Percentiles rank a stretch among this genome's conserved stretches.
phyloP scores from a whole-genome alignment of 2,113 vertebrate genomes.

The Brachypodius melanocephalos region DNA sequence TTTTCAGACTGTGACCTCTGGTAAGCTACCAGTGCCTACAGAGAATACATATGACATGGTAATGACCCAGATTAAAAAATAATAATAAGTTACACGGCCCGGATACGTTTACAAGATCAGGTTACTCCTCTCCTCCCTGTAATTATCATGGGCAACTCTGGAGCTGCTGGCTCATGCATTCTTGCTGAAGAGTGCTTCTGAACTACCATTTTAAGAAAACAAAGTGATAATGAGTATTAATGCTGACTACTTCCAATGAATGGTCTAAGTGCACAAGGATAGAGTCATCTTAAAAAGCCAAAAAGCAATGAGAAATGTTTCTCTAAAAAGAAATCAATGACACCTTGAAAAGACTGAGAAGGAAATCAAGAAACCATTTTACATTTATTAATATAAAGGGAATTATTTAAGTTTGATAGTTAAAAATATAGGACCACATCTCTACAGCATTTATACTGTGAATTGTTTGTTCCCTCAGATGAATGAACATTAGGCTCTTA shows the following conservation, averaged over 20 bases:
- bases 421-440: not conserved
- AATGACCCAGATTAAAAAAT: slow-evolving; percentile 67
- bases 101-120: slow-evolving; percentile 47
- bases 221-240: not conserved
- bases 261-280: not conserved
- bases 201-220: slow-evolving; percentile 17
- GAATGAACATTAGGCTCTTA: not conserved
- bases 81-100: slow-evolving; percentile 26
- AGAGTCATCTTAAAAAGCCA: not conserved
- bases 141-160: slow-evolving; percentile 20
- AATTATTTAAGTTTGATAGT: not conserved
- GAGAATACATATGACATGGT: slow-evolving; percentile 16
- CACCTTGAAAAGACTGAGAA: not conserved
- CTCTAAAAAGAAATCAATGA: not conserved
- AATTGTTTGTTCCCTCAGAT: not conserved
- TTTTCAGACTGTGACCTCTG: not conserved
- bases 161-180: slow-evolving; percentile 10
- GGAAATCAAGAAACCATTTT: not conserved
- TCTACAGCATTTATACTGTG: not conserved
- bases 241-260: not conserved
- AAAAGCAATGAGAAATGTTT: not conserved
- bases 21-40: not conserved
- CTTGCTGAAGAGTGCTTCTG: not conserved
- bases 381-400: not conserved
- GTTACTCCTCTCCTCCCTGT: slow-evolving; percentile 43